Conservation (phyloP, 2,797 vertebrate species). For the Sebastiscus albofasciatus region DNA sequence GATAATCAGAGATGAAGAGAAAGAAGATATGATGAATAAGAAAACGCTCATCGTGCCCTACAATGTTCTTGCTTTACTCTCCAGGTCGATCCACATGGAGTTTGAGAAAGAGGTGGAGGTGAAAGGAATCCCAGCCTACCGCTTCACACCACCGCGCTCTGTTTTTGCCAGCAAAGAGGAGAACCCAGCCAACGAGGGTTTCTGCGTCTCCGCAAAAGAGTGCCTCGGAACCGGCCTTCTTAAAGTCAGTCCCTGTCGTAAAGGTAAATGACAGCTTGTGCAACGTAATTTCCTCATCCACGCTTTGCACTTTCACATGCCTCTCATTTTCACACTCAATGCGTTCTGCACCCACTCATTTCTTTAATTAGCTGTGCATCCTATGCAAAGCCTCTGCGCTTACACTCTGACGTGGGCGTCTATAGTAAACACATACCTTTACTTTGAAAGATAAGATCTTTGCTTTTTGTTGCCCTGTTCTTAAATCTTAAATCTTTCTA, state of each 20-base stretch:
- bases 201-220: constrained; percentile 74
- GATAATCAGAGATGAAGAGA: background rate
- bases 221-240: constrained; percentile 85
- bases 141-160: constrained; percentile 82
- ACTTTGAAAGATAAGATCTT: background rate
- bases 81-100: constrained; percentile 85
- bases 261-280: constrained; percentile 70
- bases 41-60: background rate
- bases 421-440: background rate
- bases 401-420: background rate
- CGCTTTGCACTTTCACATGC: background rate
- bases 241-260: constrained; percentile 85
- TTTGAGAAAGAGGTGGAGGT: constrained; percentile 85
- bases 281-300: background rate
- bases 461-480: background rate
- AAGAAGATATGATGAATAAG: background rate
- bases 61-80: background rate
- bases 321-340: background rate
- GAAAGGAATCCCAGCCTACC: constrained; percentile 84
- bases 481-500: background rate
- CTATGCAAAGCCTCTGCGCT: background rate
- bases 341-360: too few species aligned
- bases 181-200: constrained; percentile 83
- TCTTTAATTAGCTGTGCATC: background rate
- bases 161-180: constrained; percentile 83